phyloP scores from a whole-genome alignment of 2,113 vertebrate genomes.

The Dryoscopus gambensis region DNA sequence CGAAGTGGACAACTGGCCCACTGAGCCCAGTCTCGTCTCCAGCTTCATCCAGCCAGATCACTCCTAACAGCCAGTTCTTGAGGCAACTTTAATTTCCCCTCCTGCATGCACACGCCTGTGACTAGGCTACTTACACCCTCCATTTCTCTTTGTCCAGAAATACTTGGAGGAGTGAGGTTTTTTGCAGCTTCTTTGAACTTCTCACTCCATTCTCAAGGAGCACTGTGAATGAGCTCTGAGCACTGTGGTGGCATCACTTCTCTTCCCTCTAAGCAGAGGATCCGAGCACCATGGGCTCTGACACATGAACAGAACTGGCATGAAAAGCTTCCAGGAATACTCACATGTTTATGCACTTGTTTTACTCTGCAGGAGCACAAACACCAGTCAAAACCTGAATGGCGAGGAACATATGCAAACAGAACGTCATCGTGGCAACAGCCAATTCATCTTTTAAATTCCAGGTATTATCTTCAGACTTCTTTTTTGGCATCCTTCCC shows the following conservation, averaged over 20 bases:
- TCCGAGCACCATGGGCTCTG: fast-evolving
- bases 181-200: neutral
- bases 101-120: neutral
- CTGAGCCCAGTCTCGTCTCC: neutral
- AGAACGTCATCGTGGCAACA: neutral
- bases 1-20: neutral
- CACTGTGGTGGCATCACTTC: neutral
- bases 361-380: neutral
- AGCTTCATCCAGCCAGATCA: neutral
- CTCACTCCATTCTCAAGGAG: neutral
- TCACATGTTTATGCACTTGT: fast-evolving
- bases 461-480: conserved; percentile 2
- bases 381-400: neutral
- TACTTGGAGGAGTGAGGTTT: neutral
- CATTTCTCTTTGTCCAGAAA: neutral
- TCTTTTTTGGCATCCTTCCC: neutral
- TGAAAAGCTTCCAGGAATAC: neutral
- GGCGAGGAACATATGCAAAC: fast-evolving
- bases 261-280: neutral
- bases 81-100: neutral
- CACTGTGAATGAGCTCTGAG: neutral
- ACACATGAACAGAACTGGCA: neutral
- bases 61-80: neutral
- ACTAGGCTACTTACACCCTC: neutral
- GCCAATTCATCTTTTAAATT: neutral